phyloP scores from a whole-genome alignment of 2,888 invertebrate species.

The Drosophila neotestacea region DNA sequence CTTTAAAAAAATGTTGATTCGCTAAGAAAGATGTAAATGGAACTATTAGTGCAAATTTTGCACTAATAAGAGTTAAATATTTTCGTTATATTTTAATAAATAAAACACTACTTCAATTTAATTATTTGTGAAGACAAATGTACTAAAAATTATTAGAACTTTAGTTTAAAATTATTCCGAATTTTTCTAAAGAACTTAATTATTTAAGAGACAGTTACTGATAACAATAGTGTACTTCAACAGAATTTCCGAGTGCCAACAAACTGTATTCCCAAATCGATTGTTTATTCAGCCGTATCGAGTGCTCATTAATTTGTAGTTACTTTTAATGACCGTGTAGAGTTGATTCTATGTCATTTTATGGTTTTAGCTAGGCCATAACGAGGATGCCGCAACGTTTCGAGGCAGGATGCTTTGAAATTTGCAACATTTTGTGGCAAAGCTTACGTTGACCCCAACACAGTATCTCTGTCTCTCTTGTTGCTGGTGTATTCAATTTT shows the following conservation, averaged over 20 bases:
- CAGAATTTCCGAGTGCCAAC: background rate
- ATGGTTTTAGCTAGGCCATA: constrained; percentile 29
- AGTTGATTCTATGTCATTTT: constrained; percentile 20
- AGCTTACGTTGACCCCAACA: constrained; percentile 13
- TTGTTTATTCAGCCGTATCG: constrained; percentile 15
- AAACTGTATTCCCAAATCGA: background rate
- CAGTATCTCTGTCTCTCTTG: background rate
- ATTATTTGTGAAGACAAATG: too few relatives aligned
- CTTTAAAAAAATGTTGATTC: background rate
- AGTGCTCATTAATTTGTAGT: constrained; percentile 24
- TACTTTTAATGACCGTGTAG: constrained; percentile 26
- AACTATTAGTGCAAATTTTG: background rate
- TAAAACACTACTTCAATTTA: too few relatives aligned
- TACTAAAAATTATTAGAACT: too few relatives aligned
- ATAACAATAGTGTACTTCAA: background rate
- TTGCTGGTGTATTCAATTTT: constrained; percentile 37
- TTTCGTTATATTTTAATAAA: background rate
- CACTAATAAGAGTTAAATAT: background rate
- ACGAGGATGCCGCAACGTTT: constrained; percentile 35
- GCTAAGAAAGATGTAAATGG: background rate
- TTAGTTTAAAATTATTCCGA: too few relatives aligned
- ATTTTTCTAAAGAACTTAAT: too few relatives aligned
- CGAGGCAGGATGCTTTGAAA: constrained; percentile 32
- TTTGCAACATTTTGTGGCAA: constrained; percentile 55
- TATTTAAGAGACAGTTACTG: background rate